Percentiles rank a stretch among this genome's conserved stretches.
Conservation (phyloP, 2,797 vertebrate species). For the Chelon auratus region DNA sequence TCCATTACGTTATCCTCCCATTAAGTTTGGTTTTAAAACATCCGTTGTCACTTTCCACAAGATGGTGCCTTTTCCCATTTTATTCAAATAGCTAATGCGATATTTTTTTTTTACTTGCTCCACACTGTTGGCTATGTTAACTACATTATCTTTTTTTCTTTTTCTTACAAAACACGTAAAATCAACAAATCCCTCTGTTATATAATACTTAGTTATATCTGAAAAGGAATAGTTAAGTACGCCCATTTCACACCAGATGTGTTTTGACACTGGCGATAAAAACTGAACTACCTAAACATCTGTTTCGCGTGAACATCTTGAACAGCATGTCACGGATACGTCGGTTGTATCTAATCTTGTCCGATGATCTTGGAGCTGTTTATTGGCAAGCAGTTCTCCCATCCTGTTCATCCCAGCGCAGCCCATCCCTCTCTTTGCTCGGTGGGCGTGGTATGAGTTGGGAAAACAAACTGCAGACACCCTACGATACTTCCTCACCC, state of each 20-base stretch:
- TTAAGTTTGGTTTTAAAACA: neutral
- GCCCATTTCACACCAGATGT: neutral
- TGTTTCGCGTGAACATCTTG: neutral
- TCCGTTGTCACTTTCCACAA: constrained; percentile 52
- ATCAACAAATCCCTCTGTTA: neutral
- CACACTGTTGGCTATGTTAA: neutral
- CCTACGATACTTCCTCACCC: constrained; percentile 77
- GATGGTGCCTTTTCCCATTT: constrained; percentile 63
- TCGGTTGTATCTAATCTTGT: neutral
- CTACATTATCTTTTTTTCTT: neutral
- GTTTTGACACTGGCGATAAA: neutral
- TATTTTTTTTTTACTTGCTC: neutral
- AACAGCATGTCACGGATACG: no score
- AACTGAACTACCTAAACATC: neutral
- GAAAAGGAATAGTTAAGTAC: no score
- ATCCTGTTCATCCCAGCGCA: constrained; percentile 68
- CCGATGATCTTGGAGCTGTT: constrained; percentile 36
- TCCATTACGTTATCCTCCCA: neutral
- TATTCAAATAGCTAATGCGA: neutral
- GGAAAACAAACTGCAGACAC: constrained; percentile 85
- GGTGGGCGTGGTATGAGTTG: constrained; percentile 85
- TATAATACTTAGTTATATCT: neutral
- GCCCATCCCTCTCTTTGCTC: constrained; percentile 74
- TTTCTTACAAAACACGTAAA: neutral
- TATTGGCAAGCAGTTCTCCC: constrained; percentile 30